These are phyloP conservation scores for Synergus itoensis DNA, from an alignment of 2,888 invertebrate genomes.

Conservation along the genomic window DNA sequence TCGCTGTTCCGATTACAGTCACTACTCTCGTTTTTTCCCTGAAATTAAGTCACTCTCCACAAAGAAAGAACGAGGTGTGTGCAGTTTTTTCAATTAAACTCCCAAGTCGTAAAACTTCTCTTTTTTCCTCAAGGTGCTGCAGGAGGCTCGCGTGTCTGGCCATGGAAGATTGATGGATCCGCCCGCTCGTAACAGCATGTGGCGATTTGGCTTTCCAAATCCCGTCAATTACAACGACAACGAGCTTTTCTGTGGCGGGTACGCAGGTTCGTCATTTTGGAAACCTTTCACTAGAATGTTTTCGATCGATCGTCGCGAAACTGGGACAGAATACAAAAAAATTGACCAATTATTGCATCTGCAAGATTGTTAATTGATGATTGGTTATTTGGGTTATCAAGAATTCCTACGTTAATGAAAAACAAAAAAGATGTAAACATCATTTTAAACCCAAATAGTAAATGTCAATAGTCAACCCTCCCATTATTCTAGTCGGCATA, in stretches of 20 bases:
- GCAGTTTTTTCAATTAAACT: conserved; percentile 1
- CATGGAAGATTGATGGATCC: conserved; percentile 96
- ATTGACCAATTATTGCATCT: conserved; percentile 18
- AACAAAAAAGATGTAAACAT: conserved; percentile 19
- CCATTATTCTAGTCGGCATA: neutral
- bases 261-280: conserved; percentile 82
- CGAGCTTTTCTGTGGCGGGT: conserved; percentile 95
- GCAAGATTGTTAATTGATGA: neutral
- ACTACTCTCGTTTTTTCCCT: conserved; percentile 20
- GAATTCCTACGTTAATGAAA: neutral
- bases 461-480: conserved; percentile 16
- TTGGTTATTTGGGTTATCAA: conserved; percentile 11
- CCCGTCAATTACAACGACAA: conserved; percentile 97
- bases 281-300: conserved; percentile 39
- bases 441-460: neutral
- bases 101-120: neutral
- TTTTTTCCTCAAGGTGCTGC: conserved; percentile 48
- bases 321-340: conserved; percentile 15
- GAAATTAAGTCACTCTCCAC: conserved; percentile 10
- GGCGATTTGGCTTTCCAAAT: conserved; percentile 96
- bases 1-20: conserved; percentile 34
- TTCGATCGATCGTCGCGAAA: neutral
- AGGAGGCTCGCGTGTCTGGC: conserved; percentile 79
- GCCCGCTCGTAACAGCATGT: conserved; percentile 95
- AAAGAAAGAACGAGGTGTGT: conserved; percentile 5